phyloP scores from a whole-genome alignment of 1,140 invertebrate species.

The Pemphigus obesinymphae region DNA sequence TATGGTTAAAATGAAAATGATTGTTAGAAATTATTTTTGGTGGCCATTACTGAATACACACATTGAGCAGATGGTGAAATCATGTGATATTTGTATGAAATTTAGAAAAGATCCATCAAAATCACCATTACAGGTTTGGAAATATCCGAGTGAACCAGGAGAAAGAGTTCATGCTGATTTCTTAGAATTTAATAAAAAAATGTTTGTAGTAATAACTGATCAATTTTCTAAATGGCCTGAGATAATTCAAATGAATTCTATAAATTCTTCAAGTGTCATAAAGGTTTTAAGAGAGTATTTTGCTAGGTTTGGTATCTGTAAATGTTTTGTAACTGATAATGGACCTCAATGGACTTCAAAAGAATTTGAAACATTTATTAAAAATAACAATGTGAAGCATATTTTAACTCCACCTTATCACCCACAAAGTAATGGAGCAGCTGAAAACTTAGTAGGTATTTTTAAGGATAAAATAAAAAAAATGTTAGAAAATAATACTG shows the following conservation, averaged over 20 bases:
- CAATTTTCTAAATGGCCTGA: too few species aligned
- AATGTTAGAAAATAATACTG: neutral
- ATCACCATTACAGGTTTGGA: conserved; percentile 22
- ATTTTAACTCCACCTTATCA: conserved; percentile 44
- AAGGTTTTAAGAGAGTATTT: conserved; percentile 46
- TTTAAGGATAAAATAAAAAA: neutral
- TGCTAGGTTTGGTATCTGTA: too few species aligned
- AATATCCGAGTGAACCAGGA: conserved; percentile 30
- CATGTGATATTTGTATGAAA: conserved; percentile 5
- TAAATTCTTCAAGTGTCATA: too few species aligned
- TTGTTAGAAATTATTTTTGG: conserved; percentile 52
- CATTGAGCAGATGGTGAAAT: conserved; percentile 50
- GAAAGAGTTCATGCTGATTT: conserved; percentile 51
- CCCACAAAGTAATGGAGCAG: conserved; percentile 47
- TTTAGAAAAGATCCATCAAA: conserved; percentile 5
- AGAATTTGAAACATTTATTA: conserved; percentile 48
- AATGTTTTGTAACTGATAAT: conserved; percentile 49
- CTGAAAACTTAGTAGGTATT: conserved; percentile 44
- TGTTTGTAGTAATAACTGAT: conserved; percentile 52
- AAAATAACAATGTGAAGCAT: conserved; percentile 45
- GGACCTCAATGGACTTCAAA: conserved; percentile 46
- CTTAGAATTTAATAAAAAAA: conserved; percentile 50
- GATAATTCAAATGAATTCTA: too few species aligned
- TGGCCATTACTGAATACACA: conserved; percentile 53
- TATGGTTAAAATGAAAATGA: conserved; percentile 54